Evolutionary conservation across 2,888 invertebrate species (phyloP).

Genomic region (Ornithoptera priamus): DNA sequence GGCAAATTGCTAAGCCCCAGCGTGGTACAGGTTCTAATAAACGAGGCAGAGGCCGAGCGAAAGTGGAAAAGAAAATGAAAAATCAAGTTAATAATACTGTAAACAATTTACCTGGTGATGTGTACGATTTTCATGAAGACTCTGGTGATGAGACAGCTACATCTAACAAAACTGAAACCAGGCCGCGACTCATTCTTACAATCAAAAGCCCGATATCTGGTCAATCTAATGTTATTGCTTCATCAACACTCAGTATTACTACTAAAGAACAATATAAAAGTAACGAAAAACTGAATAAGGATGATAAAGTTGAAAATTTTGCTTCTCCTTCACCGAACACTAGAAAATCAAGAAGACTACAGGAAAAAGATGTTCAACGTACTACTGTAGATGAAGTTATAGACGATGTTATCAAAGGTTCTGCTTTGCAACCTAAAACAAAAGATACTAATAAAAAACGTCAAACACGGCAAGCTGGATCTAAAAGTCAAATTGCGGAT

Average conservation of each 20-base stretch:
- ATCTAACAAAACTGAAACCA: conserved; percentile 72
- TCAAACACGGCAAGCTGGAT: conserved; percentile 77
- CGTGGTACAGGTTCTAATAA: conserved; percentile 59
- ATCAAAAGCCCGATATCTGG: conserved; percentile 85
- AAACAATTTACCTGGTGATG: conserved; percentile 84
- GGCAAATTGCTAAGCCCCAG: conserved; percentile 67
- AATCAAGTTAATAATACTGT: conserved; percentile 71
- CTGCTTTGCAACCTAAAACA: conserved; percentile 50
- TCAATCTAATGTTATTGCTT: conserved; percentile 59
- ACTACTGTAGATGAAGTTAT: conserved; percentile 92
- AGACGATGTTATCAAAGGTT: conserved; percentile 91
- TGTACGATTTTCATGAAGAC: conserved; percentile 95
- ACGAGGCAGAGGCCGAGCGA: conserved; percentile 75
- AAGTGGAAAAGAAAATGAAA: conserved; percentile 77
- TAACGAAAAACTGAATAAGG: conserved; percentile 58
- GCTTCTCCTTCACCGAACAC: conserved; percentile 84
- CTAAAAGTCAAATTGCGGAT: conserved; percentile 50
- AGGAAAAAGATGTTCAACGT: conserved; percentile 87
- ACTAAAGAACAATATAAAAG: conserved; percentile 60
- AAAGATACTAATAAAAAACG: conserved; percentile 71
- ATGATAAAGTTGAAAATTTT: conserved; percentile 81
- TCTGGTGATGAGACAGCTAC: conserved; percentile 86
- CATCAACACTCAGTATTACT: conserved; percentile 65
- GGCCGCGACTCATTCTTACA: conserved; percentile 89
- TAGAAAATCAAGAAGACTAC: conserved; percentile 88